Percentiles rank a stretch among this genome's conserved stretches.
Conservation (phyloP, 2,113 vertebrate genomes). For the Sylvia atricapilla region DNA sequence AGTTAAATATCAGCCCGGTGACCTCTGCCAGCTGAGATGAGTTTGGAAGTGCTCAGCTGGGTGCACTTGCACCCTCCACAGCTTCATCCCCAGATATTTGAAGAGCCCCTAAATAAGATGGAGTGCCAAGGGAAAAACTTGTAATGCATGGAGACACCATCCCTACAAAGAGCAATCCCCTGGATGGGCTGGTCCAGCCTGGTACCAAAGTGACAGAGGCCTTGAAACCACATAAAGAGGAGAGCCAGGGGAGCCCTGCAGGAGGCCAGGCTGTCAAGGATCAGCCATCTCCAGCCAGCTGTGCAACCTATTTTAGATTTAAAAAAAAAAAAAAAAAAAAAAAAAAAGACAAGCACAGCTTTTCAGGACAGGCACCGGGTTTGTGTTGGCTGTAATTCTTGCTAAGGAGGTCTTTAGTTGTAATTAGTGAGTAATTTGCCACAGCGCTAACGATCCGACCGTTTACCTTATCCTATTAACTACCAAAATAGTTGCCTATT, state of each 20-base stretch:
- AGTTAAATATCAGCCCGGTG: not conserved
- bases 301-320: not conserved
- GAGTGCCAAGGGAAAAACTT: not conserved
- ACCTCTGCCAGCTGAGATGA: not conserved
- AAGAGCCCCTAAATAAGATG: not conserved
- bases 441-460: not conserved
- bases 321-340: not conserved
- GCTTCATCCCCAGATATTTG: rapidly evolving
- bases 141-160: rapidly evolving
- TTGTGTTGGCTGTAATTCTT: slow-evolving; percentile 7
- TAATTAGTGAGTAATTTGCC: slow-evolving; percentile 45
- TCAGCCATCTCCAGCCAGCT: not conserved
- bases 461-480: slow-evolving; percentile 12
- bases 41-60: not conserved
- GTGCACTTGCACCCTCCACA: not conserved
- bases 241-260: not conserved
- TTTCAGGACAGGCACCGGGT: not conserved
- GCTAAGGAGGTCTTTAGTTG: slow-evolving; percentile 21
- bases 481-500: slow-evolving; percentile 41
- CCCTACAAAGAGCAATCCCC: not conserved
- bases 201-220: not conserved
- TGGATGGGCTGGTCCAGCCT: not conserved
- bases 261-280: not conserved
- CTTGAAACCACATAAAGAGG: not conserved
- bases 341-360: not conserved